A percentile compares a stretch with the other conserved stretches of the same genome.
Evolutionary conservation across 2,888 invertebrate genomes (phyloP).

Genomic region (Acrocyrtus sp.): DNA sequence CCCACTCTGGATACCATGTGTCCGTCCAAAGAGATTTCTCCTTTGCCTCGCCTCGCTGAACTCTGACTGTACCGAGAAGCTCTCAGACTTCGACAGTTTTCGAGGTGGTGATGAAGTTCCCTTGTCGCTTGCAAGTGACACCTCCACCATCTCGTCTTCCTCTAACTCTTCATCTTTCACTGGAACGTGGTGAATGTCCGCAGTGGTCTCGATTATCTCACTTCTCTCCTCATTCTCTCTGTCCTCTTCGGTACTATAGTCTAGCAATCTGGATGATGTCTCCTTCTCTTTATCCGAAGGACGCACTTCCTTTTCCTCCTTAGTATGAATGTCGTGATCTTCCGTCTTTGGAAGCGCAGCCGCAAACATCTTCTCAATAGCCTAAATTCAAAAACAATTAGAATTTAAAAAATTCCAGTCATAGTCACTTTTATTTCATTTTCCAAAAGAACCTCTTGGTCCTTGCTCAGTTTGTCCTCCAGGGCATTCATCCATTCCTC

Average conservation of each 20-base stretch:
- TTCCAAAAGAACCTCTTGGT: conserved; percentile 50
- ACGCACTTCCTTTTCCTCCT: not conserved
- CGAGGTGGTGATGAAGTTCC: conserved; percentile 21
- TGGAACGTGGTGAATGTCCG: conserved; percentile 42
- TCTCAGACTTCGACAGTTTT: conserved; percentile 62
- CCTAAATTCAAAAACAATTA: too few species aligned
- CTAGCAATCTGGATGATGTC: conserved; percentile 4
- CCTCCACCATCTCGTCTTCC: too few species aligned
- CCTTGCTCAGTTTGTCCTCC: conserved; percentile 55
- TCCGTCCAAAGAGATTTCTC: conserved; percentile 44
- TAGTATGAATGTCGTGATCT: conserved; percentile 1
- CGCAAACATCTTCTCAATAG: conserved; percentile 47
- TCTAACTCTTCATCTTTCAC: conserved; percentile 7
- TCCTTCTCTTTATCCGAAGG: conserved; percentile 10
- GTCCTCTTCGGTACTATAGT: conserved; percentile 1
- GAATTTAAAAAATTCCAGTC: conserved; percentile 2
- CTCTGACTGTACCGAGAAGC: conserved; percentile 61
- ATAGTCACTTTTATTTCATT: conserved; percentile 20
- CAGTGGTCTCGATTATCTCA: conserved; percentile 39
- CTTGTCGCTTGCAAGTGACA: not conserved
- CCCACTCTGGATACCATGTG: conserved; percentile 19
- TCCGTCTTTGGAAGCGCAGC: conserved; percentile 30
- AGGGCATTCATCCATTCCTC: conserved; percentile 60
- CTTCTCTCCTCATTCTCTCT: conserved; percentile 9
- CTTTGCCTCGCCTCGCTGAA: conserved; percentile 57